Conservation (phyloP, 2,113 vertebrate genomes). For the Nesoenas mayeri region DNA sequence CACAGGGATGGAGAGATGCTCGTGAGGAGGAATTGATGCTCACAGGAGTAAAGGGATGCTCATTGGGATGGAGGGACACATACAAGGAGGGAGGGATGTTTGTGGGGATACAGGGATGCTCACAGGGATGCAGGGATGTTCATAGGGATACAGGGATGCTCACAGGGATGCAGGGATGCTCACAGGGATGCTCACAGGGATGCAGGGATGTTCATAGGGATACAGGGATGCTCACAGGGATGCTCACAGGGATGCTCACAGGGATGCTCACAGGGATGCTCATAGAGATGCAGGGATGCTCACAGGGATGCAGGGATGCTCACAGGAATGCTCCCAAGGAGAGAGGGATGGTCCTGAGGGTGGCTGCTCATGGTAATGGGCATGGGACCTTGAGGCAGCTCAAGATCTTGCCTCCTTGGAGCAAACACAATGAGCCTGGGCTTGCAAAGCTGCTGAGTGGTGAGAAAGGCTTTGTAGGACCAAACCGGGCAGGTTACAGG, state of each 20-base stretch:
- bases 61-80: accelerated
- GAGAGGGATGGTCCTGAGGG: no score
- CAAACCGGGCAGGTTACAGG: not conserved
- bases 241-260: not conserved
- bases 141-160: no score
- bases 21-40: no score
- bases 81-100: not conserved
- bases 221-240: not conserved
- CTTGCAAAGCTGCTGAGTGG: not conserved
- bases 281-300: accelerated
- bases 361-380: not conserved
- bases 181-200: not conserved
- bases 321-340: not conserved
- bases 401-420: not conserved
- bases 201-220: no score
- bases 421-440: accelerated
- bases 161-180: no score
- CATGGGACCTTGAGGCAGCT: not conserved
- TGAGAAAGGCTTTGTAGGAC: not conserved
- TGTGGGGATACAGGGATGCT: accelerated
- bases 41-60: no score
- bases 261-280: no score
- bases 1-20: not conserved
- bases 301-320: not conserved
- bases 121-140: no score